Percentiles rank a stretch among this genome's conserved stretches.
phyloP scores from a whole-genome alignment of 2,113 vertebrate species.

The Pongo abelii region DNA sequence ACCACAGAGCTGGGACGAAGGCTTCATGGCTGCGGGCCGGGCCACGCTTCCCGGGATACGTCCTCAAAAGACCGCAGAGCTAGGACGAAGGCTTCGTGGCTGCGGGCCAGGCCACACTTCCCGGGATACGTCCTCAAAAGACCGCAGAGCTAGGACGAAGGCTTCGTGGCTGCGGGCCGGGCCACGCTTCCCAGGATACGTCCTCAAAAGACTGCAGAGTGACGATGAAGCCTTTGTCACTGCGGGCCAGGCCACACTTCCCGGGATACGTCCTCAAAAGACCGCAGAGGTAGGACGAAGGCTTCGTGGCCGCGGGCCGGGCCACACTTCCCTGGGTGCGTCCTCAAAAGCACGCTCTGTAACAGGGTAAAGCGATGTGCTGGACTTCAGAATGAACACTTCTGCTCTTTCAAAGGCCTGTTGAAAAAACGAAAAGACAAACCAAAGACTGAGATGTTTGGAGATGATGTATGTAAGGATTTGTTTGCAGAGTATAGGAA shows the following conservation, averaged over 20 bases:
- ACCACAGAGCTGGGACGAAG: too few species aligned
- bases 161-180: fast-evolving
- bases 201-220: too few species aligned
- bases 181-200: too few species aligned
- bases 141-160: too few species aligned
- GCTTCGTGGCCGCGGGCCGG: not conserved
- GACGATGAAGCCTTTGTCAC: too few species aligned
- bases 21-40: too few species aligned
- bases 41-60: too few species aligned
- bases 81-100: not conserved
- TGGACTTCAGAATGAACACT: too few species aligned
- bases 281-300: not conserved
- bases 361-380: fast-evolving
- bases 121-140: not conserved
- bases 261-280: too few species aligned
- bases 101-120: not conserved
- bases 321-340: not conserved
- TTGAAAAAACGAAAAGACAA: not conserved
- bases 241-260: too few species aligned
- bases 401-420: not conserved
- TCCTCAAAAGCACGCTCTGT: not conserved
- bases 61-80: too few species aligned
- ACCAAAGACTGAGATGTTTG: not conserved
- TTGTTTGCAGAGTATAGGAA: not conserved
- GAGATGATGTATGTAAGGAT: not conserved